Conservation (phyloP, 2,888 invertebrate genomes). For the Lithophane semibrunnea region DNA sequence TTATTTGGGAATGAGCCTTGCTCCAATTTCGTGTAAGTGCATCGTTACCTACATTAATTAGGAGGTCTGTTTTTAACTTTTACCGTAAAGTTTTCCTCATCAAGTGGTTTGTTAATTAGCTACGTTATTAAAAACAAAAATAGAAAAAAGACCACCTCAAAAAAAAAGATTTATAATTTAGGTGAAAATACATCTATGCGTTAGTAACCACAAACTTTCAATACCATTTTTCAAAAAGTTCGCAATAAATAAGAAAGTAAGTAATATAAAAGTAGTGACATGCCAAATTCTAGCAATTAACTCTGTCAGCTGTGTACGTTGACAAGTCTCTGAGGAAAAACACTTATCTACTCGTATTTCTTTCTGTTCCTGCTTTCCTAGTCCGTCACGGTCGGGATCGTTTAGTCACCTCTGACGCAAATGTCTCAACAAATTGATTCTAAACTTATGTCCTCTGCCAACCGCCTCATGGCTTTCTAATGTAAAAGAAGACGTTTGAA, state of each 20-base stretch:
- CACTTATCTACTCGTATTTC: conserved; percentile 59
- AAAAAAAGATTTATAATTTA: background rate
- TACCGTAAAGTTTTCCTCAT: conserved; percentile 27
- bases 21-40: conserved; percentile 72
- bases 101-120: conserved; percentile 16
- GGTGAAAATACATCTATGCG: conserved; percentile 14
- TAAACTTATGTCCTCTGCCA: conserved; percentile 56
- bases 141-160: background rate
- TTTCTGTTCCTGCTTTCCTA: conserved; percentile 48
- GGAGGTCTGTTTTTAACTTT: conserved; percentile 35
- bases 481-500: conserved; percentile 59
- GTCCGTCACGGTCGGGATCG: conserved; percentile 45
- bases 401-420: conserved; percentile 65
- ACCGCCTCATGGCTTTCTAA: conserved; percentile 52
- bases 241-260: conserved; percentile 38
- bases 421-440: conserved; percentile 59
- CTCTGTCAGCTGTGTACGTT: conserved; percentile 39
- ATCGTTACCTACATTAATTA: conserved; percentile 58
- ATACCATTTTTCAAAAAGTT: conserved; percentile 18
- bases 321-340: conserved; percentile 48
- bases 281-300: conserved; percentile 58
- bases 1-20: conserved; percentile 78
- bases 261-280: conserved; percentile 43
- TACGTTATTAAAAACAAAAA: conserved; percentile 33
- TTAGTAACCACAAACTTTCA: conserved; percentile 13